Conservation (phyloP, 2,797 vertebrate genomes). For the Scolopax bukidnonensis region DNA sequence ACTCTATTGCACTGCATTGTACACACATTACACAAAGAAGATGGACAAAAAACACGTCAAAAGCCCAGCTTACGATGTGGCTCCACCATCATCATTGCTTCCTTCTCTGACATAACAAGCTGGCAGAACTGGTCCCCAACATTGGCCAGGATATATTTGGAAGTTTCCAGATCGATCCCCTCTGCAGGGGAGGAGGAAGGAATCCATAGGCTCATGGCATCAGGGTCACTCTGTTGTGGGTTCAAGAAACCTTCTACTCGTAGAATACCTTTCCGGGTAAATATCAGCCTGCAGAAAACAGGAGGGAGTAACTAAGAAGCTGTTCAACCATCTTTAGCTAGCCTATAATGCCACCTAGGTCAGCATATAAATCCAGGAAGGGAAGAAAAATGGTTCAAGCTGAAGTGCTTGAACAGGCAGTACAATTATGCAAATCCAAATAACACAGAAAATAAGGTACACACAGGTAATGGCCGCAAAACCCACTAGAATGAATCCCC, state of each 20-base stretch:
- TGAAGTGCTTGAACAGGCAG: neutral
- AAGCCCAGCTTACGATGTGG: constrained; percentile 91
- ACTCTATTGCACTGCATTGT: neutral
- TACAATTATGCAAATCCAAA: neutral
- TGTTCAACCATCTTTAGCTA: neutral
- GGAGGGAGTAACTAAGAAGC: neutral
- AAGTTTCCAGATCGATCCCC: constrained; percentile 96
- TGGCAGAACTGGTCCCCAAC: constrained; percentile 99
- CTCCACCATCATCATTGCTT: constrained; percentile 99
- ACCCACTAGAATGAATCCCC: neutral
- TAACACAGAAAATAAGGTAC: neutral
- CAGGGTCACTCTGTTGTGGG: constrained; percentile 95
- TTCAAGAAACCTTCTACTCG: constrained; percentile 97
- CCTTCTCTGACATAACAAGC: constrained; percentile 99
- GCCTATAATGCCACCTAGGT: neutral
- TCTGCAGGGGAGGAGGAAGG: constrained; percentile 89
- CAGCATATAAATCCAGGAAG: neutral
- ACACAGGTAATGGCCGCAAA: neutral
- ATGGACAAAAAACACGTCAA: neutral
- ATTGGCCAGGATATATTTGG: constrained; percentile 98
- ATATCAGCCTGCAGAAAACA: constrained; percentile 86
- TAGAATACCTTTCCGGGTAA: constrained; percentile 95
- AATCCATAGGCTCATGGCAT: constrained; percentile 98
- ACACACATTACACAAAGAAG: neutral
- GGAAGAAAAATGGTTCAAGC: neutral